Conservation (phyloP, 2,888 invertebrate species). For the Synergus japonicus region DNA sequence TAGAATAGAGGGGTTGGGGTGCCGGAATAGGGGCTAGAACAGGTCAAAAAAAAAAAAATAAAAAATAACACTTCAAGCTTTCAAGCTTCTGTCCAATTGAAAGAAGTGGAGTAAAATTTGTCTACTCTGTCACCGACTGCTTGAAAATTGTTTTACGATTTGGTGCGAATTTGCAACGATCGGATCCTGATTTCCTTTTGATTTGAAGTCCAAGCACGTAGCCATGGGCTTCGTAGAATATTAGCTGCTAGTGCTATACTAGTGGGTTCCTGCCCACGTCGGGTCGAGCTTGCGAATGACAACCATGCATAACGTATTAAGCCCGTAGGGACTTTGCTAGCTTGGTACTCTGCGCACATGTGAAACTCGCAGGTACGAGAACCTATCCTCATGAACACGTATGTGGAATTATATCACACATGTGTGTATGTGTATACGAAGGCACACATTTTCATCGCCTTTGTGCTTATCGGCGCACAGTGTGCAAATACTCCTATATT, state of each 20-base stretch:
- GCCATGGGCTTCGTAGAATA: conserved; percentile 72
- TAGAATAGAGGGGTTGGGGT: too few species aligned
- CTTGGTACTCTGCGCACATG: conserved; percentile 56
- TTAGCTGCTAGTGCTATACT: conserved; percentile 64
- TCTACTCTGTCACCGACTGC: not conserved
- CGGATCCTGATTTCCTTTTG: conserved; percentile 22
- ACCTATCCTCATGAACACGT: not conserved
- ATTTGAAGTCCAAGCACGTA: conserved; percentile 70
- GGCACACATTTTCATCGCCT: conserved; percentile 21
- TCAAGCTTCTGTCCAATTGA: not conserved
- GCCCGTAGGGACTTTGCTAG: conserved; percentile 69
- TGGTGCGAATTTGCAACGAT: conserved; percentile 41
- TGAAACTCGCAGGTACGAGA: conserved; percentile 40
- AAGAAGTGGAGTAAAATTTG: not conserved
- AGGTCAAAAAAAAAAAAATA: too few species aligned
- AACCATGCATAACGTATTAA: conserved; percentile 76
- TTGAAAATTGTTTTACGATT: conserved; percentile 51
- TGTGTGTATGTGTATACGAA: not conserved
- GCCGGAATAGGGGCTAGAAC: too few species aligned
- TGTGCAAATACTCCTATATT: conserved; percentile 74
- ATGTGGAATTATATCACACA: conserved; percentile 9
- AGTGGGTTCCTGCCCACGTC: conserved; percentile 69
- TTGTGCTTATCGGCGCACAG: conserved; percentile 56
- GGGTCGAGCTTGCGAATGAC: conserved; percentile 68
- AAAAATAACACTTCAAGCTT: not conserved